Conservation (phyloP, 1,140 invertebrate genomes). For the Pogonomyrmex californicus region DNA sequence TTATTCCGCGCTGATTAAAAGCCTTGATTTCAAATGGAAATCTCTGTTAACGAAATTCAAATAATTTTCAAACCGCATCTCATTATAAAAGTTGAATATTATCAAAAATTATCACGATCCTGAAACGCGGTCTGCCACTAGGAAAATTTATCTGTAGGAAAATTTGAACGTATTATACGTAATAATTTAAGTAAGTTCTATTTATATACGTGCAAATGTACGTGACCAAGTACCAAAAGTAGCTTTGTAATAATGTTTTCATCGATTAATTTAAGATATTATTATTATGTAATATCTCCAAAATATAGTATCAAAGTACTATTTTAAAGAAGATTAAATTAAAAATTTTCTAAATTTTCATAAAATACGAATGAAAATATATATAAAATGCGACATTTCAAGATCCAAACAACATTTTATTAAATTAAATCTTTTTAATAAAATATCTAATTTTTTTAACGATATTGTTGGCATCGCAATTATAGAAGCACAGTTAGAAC, state of each 20-base stretch:
- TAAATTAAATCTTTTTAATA: too few relatives aligned
- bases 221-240: not conserved
- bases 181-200: conserved; percentile 46
- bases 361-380: not conserved
- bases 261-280: not conserved
- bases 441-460: too few relatives aligned
- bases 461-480: not conserved
- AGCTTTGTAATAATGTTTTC: not conserved
- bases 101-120: conserved; percentile 35
- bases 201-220: not conserved
- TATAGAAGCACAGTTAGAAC: not conserved
- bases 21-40: conserved; percentile 56
- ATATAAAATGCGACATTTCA: too few relatives aligned
- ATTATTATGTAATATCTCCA: not conserved
- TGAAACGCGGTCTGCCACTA: conserved; percentile 9
- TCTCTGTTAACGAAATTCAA: conserved; percentile 57
- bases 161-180: conserved; percentile 4
- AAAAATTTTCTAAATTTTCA: not conserved
- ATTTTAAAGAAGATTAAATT: not conserved
- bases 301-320: not conserved
- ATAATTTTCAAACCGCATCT: conserved; percentile 45
- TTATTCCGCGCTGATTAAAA: conserved; percentile 43
- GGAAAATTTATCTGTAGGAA: conserved; percentile 10
- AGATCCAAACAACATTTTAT: too few relatives aligned
- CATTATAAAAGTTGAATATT: conserved; percentile 55